These are phyloP conservation scores for Luidia sarsii DNA, from an alignment of 53 echinoderm and acorn worm species.

Conservation along the genomic window DNA sequence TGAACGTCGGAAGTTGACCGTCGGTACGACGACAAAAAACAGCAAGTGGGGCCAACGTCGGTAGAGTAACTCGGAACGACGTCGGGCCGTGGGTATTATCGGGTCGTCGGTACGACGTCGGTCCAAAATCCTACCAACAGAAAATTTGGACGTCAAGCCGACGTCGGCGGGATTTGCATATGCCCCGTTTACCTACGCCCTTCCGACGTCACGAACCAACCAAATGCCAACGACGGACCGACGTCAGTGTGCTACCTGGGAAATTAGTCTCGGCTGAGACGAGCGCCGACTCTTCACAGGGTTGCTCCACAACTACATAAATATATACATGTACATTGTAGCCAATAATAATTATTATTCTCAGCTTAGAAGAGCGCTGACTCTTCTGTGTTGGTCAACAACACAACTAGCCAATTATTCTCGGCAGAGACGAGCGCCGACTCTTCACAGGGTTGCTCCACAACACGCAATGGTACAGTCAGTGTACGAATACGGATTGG, in stretches of 20 bases:
- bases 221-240: neutral
- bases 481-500: too few species aligned
- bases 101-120: neutral
- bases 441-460: too few species aligned
- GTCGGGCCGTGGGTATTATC: neutral
- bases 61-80: neutral
- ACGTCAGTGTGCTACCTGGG: neutral
- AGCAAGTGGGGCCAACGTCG: neutral
- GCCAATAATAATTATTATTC: too few species aligned
- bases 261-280: too few species aligned
- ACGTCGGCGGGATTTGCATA: neutral
- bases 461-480: too few species aligned
- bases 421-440: too few species aligned
- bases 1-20: neutral
- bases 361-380: too few species aligned
- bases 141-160: neutral
- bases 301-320: too few species aligned
- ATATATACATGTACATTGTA: too few species aligned
- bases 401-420: too few species aligned
- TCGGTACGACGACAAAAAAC: neutral
- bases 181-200: neutral
- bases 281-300: too few species aligned
- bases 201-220: neutral
- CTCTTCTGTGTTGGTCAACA: too few species aligned
- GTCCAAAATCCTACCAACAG: neutral